Base-by-base conservation (phyloP, 2,888 invertebrate species). In the Andrena dorsata region DNA sequence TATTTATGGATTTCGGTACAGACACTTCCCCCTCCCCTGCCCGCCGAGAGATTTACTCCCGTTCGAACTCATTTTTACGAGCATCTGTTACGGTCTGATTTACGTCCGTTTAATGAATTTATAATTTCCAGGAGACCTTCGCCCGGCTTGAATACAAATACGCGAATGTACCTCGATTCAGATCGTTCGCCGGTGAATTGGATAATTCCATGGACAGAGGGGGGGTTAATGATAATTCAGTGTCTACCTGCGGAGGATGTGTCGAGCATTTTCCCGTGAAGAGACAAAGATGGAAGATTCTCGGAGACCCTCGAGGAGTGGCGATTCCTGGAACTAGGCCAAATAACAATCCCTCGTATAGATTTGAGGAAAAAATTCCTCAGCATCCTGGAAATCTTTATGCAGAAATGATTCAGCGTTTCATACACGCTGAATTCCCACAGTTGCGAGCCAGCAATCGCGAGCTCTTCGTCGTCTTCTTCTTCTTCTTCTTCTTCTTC, bases 1-100 rank as follows among this genome's bases (percentile, higher is more conserved):
- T 80, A 71, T 86, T 83, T 80, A 78, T 74, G 74, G 70, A 80
- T 71, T 77, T 74, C 76, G 72, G 49, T 72, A 28, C 68, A 10
- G 64, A 47, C 28, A 65, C 64, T 41, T 71, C 49, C 74, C 26
- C 49, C n/a, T n/a, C 23, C 30, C 53, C 23, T 8, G n/a, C 32
- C n/a, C 30, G 26, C n/a, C 64, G n/a, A 26, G 49, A 51, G 64
- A 76, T 76, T 82, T 69, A 30, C 72, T 60, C 60, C 47, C 49
- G 32, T 53, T 47, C 72, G 56, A 58, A 47, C 35, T 63, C 51
- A 56, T 56, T 81, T 81, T 73, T 60, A 32, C 53, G 23, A 20
- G 28, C 66, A 56, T 79, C 66, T 41, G 58, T 61, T 80, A 41
- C 53, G 26, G 60, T 7, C 30, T 26, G 81, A 80, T 69, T 63